Evolutionary conservation across 2,888 invertebrate genomes (phyloP).

Genomic region (Candidula unifasciata): DNA sequence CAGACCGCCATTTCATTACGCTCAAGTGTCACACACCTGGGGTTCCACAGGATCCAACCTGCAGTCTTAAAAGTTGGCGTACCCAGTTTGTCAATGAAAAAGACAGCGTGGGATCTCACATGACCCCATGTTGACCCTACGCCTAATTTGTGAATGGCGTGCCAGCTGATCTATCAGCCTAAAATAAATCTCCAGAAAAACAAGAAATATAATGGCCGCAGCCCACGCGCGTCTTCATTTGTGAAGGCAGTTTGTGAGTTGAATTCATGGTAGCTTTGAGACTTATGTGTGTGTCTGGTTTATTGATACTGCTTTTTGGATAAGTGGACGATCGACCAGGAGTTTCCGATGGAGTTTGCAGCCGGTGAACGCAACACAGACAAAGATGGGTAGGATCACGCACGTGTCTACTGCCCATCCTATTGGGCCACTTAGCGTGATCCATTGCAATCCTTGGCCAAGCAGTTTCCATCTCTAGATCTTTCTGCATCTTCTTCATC

Average conservation of each 20-base stretch:
- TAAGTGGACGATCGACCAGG: too few species aligned
- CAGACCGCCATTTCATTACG: constrained; percentile 4
- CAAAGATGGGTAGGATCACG: too few species aligned
- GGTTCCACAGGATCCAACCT: too few species aligned
- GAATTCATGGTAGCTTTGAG: neutral
- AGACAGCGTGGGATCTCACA: constrained; percentile 10
- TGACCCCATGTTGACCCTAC: neutral
- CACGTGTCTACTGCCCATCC: too few species aligned
- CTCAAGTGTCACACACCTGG: constrained; percentile 33
- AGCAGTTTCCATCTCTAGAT: too few species aligned
- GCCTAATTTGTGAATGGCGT: constrained; percentile 27
- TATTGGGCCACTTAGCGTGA: too few species aligned
- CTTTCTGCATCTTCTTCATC: too few species aligned
- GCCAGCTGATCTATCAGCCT: neutral
- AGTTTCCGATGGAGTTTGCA: too few species aligned
- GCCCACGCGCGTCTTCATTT: neutral
- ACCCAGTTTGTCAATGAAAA: constrained; percentile 22
- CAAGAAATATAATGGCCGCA: neutral
- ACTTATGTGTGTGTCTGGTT: neutral
- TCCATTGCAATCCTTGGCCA: too few species aligned
- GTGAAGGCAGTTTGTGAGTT: too few species aligned
- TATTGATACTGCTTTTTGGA: too few species aligned
- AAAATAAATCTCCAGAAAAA: neutral
- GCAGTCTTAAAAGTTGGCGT: neutral
- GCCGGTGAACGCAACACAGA: too few species aligned